A percentile compares a stretch with the other conserved stretches of the same genome.
phyloP scores from a whole-genome alignment of 2,888 invertebrate genomes.

The Drosophila buzzatii region DNA sequence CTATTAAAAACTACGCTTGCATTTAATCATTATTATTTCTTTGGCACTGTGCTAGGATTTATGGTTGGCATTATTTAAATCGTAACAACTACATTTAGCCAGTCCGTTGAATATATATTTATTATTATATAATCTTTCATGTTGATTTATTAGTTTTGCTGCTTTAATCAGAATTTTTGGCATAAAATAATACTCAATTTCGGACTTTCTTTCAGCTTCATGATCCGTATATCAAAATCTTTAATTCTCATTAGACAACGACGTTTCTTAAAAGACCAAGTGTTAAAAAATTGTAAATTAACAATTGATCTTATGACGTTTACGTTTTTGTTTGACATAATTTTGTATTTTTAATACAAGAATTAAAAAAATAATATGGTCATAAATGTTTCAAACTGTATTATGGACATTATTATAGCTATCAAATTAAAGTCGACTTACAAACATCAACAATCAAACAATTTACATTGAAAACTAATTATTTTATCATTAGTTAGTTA shows the following conservation, averaged over 20 bases:
- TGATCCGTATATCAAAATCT: not conserved
- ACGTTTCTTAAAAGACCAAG: not conserved
- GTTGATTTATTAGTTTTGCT: not conserved
- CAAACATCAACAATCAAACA: too few species aligned
- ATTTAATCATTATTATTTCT: slow-evolving; percentile 29
- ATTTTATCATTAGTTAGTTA: too few species aligned
- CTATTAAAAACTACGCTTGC: slow-evolving; percentile 23
- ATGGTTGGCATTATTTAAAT: slow-evolving; percentile 1
- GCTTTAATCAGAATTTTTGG: slow-evolving; percentile 4
- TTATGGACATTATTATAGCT: not conserved
- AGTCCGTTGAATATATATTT: too few species aligned
- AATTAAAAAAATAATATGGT: not conserved
- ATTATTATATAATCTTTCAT: not conserved
- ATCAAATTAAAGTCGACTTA: not conserved
- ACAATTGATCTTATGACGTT: not conserved
- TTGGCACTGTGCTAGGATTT: slow-evolving; percentile 14
- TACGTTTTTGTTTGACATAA: not conserved
- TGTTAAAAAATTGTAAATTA: not conserved
- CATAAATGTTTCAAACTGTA: not conserved
- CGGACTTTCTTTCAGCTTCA: not conserved
- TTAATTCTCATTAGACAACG: not conserved
- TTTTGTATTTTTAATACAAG: not conserved
- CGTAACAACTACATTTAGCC: not conserved
- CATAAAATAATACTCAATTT: slow-evolving; percentile 7
- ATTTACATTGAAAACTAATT: too few species aligned